Percentiles rank a stretch among this genome's conserved stretches.
phyloP scores from a whole-genome alignment of 92 coral and sea anemone genomes.

The Epizoanthus illoricatus region DNA sequence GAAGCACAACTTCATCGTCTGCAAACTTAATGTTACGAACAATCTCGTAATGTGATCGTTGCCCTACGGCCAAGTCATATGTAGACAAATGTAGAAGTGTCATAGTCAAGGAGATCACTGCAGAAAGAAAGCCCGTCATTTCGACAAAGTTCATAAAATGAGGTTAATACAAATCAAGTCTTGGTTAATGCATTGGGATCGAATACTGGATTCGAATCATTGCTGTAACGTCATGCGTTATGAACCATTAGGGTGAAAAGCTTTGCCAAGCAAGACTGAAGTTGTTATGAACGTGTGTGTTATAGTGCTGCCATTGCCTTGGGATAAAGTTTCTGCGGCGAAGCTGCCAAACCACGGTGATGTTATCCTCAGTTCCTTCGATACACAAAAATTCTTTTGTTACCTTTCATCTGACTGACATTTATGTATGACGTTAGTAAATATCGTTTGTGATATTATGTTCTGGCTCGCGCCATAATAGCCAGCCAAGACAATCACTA shows the following conservation, averaged over 20 bases:
- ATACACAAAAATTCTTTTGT: background rate
- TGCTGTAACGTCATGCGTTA: too few species aligned
- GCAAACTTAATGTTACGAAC: conserved; percentile 7
- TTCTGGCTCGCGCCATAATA: background rate
- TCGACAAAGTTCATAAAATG: background rate
- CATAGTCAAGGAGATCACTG: background rate
- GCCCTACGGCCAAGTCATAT: background rate
- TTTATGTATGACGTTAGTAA: background rate
- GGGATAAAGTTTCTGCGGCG: too few species aligned
- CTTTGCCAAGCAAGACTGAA: too few species aligned
- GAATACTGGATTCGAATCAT: too few species aligned
- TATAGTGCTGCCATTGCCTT: too few species aligned
- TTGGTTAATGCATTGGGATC: too few species aligned
- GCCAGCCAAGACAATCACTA: background rate
- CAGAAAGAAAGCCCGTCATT: background rate
- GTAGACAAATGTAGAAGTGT: background rate
- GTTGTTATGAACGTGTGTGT: too few species aligned
- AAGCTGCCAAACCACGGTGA: too few species aligned
- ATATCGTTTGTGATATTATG: background rate
- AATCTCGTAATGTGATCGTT: background rate
- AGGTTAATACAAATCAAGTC: too few species aligned
- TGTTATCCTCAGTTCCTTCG: background rate
- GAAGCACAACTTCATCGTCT: conserved; percentile 10
- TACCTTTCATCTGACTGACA: too few species aligned
- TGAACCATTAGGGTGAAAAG: too few species aligned